Percentiles rank a stretch among this genome's conserved stretches.
These are phyloP conservation scores for Fregetta grallaria DNA, from an alignment of 2,113 vertebrate genomes.

Conservation along the genomic window DNA sequence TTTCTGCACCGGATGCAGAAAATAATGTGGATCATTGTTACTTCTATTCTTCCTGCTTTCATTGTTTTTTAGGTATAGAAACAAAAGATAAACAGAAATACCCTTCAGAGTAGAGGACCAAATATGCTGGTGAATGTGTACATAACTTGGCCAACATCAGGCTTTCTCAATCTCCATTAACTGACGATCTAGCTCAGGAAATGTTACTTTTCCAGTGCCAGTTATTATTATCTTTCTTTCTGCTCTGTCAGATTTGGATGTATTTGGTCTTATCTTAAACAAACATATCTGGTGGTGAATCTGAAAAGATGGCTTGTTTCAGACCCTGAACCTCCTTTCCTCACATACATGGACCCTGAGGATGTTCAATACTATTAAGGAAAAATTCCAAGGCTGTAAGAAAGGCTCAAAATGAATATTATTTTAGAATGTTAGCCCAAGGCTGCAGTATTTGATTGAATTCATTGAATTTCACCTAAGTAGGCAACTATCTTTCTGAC, in stretches of 20 bases:
- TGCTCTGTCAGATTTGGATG: background rate
- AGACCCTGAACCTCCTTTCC: background rate
- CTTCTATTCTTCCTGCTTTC: background rate
- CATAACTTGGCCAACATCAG: background rate
- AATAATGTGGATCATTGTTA: background rate
- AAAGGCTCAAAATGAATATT: constrained; percentile 6
- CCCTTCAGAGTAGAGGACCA: background rate
- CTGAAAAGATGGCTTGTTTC: background rate
- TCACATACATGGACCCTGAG: background rate
- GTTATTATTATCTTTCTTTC: background rate
- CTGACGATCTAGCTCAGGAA: background rate
- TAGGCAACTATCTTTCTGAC: constrained; percentile 36
- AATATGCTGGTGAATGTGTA: background rate
- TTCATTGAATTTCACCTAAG: constrained; percentile 51
- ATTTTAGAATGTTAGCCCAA: constrained; percentile 30
- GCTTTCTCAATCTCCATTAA: background rate
- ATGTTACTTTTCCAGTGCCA: background rate
- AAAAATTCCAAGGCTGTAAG: constrained; percentile 12
- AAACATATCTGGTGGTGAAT: background rate
- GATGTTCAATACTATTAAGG: background rate
- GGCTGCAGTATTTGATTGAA: constrained; percentile 45
- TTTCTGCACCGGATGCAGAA: background rate
- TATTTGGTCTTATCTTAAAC: constrained; percentile 15
- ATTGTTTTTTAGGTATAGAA: background rate
- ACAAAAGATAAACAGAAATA: background rate